These are phyloP conservation scores for Barnardius zonarius DNA, from an alignment of 2,113 vertebrate species.

Conservation along the genomic window DNA sequence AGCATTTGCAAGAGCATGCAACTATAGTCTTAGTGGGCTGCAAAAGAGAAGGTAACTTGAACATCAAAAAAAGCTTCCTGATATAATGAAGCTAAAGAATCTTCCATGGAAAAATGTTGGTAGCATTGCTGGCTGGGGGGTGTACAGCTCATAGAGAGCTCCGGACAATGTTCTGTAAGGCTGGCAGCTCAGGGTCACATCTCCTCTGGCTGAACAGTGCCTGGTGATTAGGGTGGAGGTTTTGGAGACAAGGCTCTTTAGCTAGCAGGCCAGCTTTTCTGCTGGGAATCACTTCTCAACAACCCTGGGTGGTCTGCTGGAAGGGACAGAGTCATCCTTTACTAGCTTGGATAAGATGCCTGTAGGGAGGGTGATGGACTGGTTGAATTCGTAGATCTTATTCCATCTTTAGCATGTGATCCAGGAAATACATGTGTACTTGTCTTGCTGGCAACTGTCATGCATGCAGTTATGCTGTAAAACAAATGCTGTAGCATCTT, in stretches of 20 bases:
- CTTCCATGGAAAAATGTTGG: not conserved
- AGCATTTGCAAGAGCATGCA: not conserved
- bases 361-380: not conserved
- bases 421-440: not conserved
- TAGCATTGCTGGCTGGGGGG: not conserved
- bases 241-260: not conserved
- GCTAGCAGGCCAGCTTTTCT: not conserved
- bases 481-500: not conserved
- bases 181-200: not conserved
- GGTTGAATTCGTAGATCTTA: not conserved
- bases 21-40: not conserved
- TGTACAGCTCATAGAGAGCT: not conserved
- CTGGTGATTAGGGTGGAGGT: not conserved
- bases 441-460: not conserved
- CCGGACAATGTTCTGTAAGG: not conserved
- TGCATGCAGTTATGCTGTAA: not conserved
- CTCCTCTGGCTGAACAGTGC: not conserved
- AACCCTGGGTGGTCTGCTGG: not conserved
- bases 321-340: not conserved
- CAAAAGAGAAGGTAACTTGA: not conserved
- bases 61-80: not conserved
- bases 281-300: not conserved
- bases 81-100: not conserved
- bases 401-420: not conserved
- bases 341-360: not conserved